Conservation (phyloP, 2,888 invertebrate genomes). For the Sesamia inferens region DNA sequence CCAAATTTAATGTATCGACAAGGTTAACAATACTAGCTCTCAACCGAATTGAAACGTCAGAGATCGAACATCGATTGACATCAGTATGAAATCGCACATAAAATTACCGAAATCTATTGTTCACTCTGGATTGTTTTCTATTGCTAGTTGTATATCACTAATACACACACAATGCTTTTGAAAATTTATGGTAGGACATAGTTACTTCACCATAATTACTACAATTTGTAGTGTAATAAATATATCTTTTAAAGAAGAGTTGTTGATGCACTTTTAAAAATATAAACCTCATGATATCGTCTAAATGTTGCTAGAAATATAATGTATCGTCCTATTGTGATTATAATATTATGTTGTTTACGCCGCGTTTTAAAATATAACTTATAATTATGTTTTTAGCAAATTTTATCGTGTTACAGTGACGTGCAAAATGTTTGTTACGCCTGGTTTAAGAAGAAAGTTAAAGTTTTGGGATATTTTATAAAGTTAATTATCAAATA, state of each 20-base stretch:
- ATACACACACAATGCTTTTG: neutral
- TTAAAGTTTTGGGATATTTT: neutral
- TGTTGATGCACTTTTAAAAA: conserved; percentile 34
- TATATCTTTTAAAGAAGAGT: conserved; percentile 7
- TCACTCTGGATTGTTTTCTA: neutral
- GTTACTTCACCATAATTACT: neutral
- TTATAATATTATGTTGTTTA: conserved; percentile 32
- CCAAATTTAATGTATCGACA: neutral
- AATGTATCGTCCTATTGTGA: conserved; percentile 47
- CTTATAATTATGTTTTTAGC: conserved; percentile 27
- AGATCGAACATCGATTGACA: conserved; percentile 26
- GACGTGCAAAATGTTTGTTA: conserved; percentile 30
- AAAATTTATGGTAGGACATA: neutral
- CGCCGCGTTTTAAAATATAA: conserved; percentile 20
- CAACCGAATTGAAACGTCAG: conserved; percentile 4
- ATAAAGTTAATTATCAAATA: neutral
- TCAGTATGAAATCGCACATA: conserved; percentile 6
- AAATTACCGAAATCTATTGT: neutral
- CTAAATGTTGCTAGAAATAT: conserved; percentile 44
- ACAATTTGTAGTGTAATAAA: conserved; percentile 13
- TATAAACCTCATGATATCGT: conserved; percentile 12
- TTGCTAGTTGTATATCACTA: neutral
- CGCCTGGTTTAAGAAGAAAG: neutral
- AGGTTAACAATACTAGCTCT: conserved; percentile 35
- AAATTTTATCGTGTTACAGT: conserved; percentile 36